These are phyloP conservation scores for Actenoides hombroni DNA, from an alignment of 2,113 vertebrate genomes.

Conservation along the genomic window DNA sequence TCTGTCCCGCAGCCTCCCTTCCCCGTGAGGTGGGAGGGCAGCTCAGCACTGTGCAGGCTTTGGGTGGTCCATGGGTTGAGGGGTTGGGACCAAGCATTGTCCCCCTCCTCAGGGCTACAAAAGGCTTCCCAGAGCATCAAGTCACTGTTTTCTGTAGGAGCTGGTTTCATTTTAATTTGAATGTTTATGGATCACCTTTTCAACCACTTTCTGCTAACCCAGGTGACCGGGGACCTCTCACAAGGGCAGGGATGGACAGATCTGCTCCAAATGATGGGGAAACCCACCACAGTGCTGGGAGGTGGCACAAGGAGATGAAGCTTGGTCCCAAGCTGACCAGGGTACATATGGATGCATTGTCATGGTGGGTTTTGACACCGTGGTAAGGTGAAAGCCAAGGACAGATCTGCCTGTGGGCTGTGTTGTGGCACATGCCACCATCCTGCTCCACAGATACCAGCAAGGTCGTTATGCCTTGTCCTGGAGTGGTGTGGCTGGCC, in stretches of 20 bases:
- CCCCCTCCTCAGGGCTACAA: background rate
- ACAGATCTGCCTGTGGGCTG: background rate
- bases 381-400: background rate
- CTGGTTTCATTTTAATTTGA: background rate
- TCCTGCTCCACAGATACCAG: background rate
- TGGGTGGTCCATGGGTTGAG: background rate
- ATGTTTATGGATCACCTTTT: background rate
- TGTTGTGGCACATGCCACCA: fast-evolving
- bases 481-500: background rate
- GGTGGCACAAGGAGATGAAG: fast-evolving
- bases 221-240: background rate
- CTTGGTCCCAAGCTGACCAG: background rate
- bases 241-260: background rate
- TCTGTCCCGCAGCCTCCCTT: background rate
- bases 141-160: background rate
- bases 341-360: fast-evolving
- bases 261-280: background rate
- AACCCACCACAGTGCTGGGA: background rate
- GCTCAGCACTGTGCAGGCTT: background rate
- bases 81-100: background rate
- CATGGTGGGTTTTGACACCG: background rate
- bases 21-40: background rate
- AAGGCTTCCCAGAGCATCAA: background rate
- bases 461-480: background rate
- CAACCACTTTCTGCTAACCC: background rate